phyloP scores from a whole-genome alignment of 2,113 vertebrate genomes.

The Hylia prasina region DNA sequence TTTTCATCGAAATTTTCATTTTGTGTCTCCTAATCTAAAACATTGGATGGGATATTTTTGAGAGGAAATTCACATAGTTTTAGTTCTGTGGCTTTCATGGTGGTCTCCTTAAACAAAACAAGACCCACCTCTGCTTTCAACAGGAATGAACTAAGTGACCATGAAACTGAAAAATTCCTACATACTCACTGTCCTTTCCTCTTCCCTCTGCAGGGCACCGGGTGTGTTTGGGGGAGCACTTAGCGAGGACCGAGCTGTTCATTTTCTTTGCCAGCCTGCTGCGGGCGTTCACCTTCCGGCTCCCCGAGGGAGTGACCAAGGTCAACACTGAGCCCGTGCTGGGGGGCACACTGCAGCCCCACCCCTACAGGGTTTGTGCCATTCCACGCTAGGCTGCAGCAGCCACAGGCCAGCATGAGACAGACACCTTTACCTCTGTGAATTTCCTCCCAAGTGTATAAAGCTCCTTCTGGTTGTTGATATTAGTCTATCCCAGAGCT shows the following conservation, averaged over 20 bases:
- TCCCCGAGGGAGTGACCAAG: background rate
- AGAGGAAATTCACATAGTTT: background rate
- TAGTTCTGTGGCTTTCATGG: background rate
- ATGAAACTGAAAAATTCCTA: background rate
- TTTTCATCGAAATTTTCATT: background rate
- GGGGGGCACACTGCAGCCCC: background rate
- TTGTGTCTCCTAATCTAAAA: background rate
- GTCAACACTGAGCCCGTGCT: background rate
- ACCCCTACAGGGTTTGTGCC: conserved; percentile 22
- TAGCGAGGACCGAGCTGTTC: conserved; percentile 43
- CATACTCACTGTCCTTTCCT: background rate
- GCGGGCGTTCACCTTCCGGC: background rate
- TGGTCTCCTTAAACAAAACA: background rate
- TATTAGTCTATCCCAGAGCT: background rate
- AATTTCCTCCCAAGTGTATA: background rate
- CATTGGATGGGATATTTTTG: background rate
- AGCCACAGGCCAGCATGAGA: background rate
- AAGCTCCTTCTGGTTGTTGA: background rate
- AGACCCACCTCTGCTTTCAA: background rate
- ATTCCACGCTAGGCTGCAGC: background rate
- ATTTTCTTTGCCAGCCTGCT: conserved; percentile 54
- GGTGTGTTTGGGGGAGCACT: conserved; percentile 46
- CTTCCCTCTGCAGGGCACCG: conserved; percentile 24
- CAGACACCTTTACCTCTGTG: background rate
- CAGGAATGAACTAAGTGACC: background rate